Conservation (phyloP, 2,113 vertebrate genomes). For the Murina feae region DNA sequence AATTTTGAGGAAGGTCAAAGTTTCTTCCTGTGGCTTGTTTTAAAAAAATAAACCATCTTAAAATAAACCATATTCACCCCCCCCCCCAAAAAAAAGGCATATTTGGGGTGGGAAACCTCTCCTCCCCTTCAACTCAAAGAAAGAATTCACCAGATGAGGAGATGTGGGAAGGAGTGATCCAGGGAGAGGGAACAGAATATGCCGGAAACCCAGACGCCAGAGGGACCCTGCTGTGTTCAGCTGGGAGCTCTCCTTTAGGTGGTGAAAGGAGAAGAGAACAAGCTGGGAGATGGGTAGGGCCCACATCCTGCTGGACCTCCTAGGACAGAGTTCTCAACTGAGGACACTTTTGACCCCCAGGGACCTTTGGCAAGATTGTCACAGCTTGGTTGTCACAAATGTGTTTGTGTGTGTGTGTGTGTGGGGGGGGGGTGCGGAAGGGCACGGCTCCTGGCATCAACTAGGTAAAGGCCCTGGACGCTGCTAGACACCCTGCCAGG, state of each 20-base stretch:
- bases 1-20: background rate
- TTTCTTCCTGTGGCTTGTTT: background rate
- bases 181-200: background rate
- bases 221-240: background rate
- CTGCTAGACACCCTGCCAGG: background rate
- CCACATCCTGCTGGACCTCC: background rate
- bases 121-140: background rate
- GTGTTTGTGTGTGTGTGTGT: accelerated
- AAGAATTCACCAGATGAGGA: background rate
- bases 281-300: background rate
- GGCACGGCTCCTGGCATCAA: background rate
- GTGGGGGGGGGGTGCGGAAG: accelerated
- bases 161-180: background rate
- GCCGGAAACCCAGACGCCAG: background rate
- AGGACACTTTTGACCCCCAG: background rate
- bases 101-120: background rate
- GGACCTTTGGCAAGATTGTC: background rate
- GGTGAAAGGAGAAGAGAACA: background rate
- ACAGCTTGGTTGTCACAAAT: background rate
- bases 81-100: background rate
- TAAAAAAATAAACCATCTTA: background rate
- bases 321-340: background rate
- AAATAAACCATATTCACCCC: background rate
- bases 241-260: background rate
- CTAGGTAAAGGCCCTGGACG: background rate